A percentile compares a stretch with the other conserved stretches of the same genome.
Conservation (phyloP, 2,113 vertebrate species). For the Lamprotornis superbus region DNA sequence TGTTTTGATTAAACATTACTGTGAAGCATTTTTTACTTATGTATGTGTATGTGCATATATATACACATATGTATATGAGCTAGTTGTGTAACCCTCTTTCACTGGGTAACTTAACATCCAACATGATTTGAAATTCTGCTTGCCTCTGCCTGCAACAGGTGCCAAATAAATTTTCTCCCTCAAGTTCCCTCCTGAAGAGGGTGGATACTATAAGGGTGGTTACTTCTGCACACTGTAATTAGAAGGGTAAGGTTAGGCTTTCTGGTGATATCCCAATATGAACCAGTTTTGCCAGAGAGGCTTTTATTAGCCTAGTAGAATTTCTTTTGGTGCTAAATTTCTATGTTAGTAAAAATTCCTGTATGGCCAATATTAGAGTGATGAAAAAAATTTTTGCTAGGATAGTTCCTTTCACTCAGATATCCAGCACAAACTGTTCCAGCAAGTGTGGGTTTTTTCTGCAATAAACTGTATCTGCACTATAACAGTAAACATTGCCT, state of each 20-base stretch:
- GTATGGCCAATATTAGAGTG: not conserved
- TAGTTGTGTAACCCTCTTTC: not conserved
- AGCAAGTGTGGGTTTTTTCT: not conserved
- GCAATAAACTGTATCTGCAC: not conserved
- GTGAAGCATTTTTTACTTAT: not conserved
- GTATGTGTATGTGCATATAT: not conserved
- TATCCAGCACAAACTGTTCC: not conserved
- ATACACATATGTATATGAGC: not conserved
- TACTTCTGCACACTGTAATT: not conserved
- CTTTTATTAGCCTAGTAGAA: not conserved
- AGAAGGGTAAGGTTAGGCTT: not conserved
- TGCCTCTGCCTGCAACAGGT: not conserved
- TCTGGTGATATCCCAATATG: not conserved
- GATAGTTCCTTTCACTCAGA: not conserved
- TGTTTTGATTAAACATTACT: not conserved
- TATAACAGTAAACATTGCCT: not conserved
- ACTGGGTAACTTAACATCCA: not conserved
- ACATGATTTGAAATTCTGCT: not conserved
- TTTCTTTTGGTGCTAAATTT: not conserved
- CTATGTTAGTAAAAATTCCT: not conserved
- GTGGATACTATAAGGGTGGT: not conserved
- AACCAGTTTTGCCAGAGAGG: not conserved
- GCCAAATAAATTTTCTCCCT: not conserved
- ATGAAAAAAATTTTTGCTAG: not conserved
- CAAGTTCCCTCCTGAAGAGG: not conserved